Evolutionary conservation across 2,888 invertebrate genomes (phyloP), one percentile per base, ranked within the genome.

Genomic region (Myopa tessellatipennis): DNA sequence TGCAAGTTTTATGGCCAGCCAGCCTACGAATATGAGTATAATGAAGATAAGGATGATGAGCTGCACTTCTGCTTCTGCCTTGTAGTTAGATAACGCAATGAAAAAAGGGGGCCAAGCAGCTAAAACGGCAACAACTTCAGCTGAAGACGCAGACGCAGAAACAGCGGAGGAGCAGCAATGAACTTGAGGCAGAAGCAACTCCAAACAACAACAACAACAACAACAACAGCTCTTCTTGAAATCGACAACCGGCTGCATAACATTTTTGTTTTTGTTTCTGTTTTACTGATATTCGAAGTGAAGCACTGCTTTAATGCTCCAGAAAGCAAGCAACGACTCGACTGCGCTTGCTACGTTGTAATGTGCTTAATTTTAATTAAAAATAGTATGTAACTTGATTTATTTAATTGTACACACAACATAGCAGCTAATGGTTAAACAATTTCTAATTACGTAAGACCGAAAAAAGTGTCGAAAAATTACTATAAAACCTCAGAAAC

Each of bases 291-390:
- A 45, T 45, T 6, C 10, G 45, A 45, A 45, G 10, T 3, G 45
- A 45, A 45, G 10, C 45, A 10, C 26, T 10, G 16, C 18, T 70
- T 70, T 18, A 55, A 52, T 70, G 70, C 70, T 70, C 70, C 70
- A 70, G 55, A 70, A 70, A 70, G 55, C 70, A 70, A 34, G 70
- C 34, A 70, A 10, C 55, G 45, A 50, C 38, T 2, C 38, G 40
- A 4, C 69, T 45, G 7, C 6, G 16, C 16, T 6, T 14, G 16
- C 55, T 5, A 8, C 55, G 55, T 55, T n/a, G 16, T n/a, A n/a
- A 16, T n/a, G 55, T 55, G 55, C 14, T 4, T 45, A 45, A 45
- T 45, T 45, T 6, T 6, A 45, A 45, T 45, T 45, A 4, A 45
- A 45, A 8, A 8, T 45, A 8, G 45, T 45, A 10, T 45, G 3